A percentile compares a stretch with the other conserved stretches of the same genome.
Conservation (phyloP, 2,113 vertebrate species). For the Xyrauchen texanus region DNA sequence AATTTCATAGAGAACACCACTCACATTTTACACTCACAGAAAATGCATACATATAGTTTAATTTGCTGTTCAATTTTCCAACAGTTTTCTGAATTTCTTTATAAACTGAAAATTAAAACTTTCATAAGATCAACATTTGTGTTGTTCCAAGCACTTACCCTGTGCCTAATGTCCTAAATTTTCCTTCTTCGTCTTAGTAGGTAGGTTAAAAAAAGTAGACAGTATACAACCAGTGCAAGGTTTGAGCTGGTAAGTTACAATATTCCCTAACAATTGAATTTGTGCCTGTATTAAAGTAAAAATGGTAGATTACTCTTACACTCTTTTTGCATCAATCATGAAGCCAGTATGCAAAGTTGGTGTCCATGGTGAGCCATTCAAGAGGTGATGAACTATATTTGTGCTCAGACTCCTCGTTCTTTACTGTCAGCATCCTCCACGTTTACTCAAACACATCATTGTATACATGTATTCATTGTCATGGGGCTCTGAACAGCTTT, state of each 20-base stretch:
- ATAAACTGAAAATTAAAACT: too few species aligned
- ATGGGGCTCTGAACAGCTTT: not conserved
- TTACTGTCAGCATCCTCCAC: constrained; percentile 92
- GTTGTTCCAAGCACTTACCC: constrained; percentile 7
- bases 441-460: constrained; percentile 58
- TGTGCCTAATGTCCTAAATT: constrained; percentile 84
- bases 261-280: constrained; percentile 94
- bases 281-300: constrained; percentile 80
- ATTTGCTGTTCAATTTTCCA: too few species aligned
- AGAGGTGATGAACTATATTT: constrained; percentile 93
- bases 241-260: constrained; percentile 81
- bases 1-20: not conserved
- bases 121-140: too few species aligned
- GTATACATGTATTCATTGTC: not conserved
- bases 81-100: too few species aligned
- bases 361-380: constrained; percentile 93
- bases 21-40: not conserved
- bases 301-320: not conserved
- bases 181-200: constrained; percentile 79
- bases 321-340: constrained; percentile 61
- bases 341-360: constrained; percentile 95
- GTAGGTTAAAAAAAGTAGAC: constrained; percentile 78
- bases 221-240: constrained; percentile 73
- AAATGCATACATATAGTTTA: too few species aligned
- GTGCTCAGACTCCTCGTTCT: constrained; percentile 87